These are phyloP conservation scores for Heliangelus exortis DNA, from an alignment of 2,797 vertebrate genomes.

Conservation along the genomic window DNA sequence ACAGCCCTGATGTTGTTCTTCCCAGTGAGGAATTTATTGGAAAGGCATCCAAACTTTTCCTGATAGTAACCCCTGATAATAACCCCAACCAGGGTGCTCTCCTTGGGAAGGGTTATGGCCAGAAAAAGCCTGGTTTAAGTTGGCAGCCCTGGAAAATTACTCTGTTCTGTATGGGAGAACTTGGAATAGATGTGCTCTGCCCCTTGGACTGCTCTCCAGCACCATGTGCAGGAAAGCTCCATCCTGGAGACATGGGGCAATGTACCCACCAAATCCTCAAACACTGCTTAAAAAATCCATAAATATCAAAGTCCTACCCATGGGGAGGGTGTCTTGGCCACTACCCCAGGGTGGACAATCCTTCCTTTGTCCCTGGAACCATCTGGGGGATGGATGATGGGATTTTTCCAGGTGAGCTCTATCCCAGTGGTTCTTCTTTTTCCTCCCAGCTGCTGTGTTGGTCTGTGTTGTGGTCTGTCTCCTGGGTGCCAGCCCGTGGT, in stretches of 20 bases:
- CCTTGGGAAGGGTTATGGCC: background rate
- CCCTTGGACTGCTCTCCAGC: background rate
- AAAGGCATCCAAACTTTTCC: background rate
- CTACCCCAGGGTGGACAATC: fast-evolving
- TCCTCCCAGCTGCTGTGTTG: fast-evolving
- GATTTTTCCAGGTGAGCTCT: background rate
- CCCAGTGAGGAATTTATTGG: background rate
- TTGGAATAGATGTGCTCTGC: background rate
- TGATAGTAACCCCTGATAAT: background rate
- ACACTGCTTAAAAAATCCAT: background rate
- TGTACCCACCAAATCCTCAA: background rate
- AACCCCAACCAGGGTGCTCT: background rate
- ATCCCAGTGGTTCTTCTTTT: fast-evolving
- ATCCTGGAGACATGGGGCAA: fast-evolving
- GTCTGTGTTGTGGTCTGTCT: background rate
- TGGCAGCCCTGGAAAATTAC: background rate
- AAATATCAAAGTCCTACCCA: background rate
- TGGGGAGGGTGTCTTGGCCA: fast-evolving
- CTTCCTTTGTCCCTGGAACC: fast-evolving
- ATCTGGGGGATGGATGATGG: fast-evolving
- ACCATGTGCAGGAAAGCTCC: background rate
- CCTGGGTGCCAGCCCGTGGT: fast-evolving
- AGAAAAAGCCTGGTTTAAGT: background rate
- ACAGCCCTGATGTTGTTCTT: background rate
- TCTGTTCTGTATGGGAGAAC: background rate